Conservation (phyloP, 2,113 vertebrate species). For the Atlantisia rogersi region DNA sequence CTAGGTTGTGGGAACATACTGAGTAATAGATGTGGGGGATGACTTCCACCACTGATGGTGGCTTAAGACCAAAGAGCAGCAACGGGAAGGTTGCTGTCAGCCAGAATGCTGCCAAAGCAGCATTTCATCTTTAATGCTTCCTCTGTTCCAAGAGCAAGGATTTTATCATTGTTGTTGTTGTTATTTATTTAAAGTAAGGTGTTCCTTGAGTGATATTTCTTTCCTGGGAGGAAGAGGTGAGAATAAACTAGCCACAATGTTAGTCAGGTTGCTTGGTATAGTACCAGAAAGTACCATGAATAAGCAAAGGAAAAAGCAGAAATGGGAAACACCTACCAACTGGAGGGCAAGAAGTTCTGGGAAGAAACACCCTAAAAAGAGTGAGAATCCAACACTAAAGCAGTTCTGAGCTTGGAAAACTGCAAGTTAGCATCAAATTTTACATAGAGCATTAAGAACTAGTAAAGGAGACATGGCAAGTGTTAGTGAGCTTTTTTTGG, state of each 20-base stretch:
- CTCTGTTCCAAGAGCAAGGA: not conserved
- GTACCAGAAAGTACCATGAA: not conserved
- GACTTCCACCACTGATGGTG: not conserved
- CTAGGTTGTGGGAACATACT: not conserved
- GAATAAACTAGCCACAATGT: not conserved
- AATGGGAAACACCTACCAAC: not conserved
- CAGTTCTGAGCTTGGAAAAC: not conserved
- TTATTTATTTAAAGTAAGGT: not conserved
- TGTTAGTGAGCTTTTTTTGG: not conserved
- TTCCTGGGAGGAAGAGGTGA: not conserved
- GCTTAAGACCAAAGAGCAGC: not conserved
- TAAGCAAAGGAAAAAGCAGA: not conserved
- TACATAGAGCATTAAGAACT: not conserved
- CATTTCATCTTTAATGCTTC: not conserved
- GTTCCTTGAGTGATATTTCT: not conserved
- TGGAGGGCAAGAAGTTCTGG: not conserved
- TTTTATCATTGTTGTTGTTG: not conserved
- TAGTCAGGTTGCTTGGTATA: not conserved
- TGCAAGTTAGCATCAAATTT: not conserved
- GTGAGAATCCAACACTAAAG: not conserved
- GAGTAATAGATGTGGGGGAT: not conserved
- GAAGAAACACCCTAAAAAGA: not conserved
- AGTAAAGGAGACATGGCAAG: not conserved
- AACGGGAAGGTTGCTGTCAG: not conserved
- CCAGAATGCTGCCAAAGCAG: not conserved